phyloP scores from a whole-genome alignment of 1,140 invertebrate genomes.

The Drosophila kanapiae region DNA sequence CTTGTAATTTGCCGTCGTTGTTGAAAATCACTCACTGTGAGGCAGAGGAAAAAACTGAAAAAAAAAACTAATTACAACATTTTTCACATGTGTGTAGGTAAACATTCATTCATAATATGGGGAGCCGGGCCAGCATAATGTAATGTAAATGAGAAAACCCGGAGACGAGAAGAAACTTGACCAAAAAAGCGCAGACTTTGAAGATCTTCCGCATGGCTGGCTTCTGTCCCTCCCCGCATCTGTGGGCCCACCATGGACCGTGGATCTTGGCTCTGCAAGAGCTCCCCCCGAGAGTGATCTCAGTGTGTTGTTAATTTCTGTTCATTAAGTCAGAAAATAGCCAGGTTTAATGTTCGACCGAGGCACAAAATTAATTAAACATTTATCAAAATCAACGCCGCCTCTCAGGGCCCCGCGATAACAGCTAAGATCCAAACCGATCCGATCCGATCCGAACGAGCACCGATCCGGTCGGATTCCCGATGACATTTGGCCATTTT shows the following conservation, averaged over 20 bases:
- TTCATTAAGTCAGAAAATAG: slow-evolving; percentile 82
- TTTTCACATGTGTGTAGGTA: slow-evolving; percentile 75
- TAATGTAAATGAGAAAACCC: slow-evolving; percentile 74
- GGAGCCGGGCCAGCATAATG: slow-evolving; percentile 70
- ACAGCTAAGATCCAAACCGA: slow-evolving; percentile 26
- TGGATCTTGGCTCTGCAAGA: slow-evolving; percentile 22
- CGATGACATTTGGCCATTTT: slow-evolving; percentile 72
- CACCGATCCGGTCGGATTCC: not conserved
- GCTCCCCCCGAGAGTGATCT: slow-evolving; percentile 40
- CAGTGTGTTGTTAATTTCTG: slow-evolving; percentile 82
- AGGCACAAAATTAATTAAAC: slow-evolving; percentile 83
- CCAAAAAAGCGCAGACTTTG: slow-evolving; percentile 66
- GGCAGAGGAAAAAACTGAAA: slow-evolving; percentile 15
- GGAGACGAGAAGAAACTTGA: slow-evolving; percentile 46
- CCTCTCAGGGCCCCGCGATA: slow-evolving; percentile 54
- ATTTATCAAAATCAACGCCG: slow-evolving; percentile 83
- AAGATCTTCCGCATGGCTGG: slow-evolving; percentile 75
- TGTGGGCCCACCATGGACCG: slow-evolving; percentile 4
- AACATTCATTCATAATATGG: slow-evolving; percentile 78
- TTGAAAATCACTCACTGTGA: slow-evolving; percentile 70
- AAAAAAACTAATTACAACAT: slow-evolving; percentile 81
- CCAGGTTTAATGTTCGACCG: slow-evolving; percentile 79
- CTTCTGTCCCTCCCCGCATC: slow-evolving; percentile 38
- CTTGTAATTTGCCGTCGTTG: slow-evolving; percentile 81
- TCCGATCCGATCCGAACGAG: slow-evolving; percentile 1